Evolutionary conservation across 2,888 invertebrate species (phyloP).

Genomic region (Hirudinaria manillensis): DNA sequence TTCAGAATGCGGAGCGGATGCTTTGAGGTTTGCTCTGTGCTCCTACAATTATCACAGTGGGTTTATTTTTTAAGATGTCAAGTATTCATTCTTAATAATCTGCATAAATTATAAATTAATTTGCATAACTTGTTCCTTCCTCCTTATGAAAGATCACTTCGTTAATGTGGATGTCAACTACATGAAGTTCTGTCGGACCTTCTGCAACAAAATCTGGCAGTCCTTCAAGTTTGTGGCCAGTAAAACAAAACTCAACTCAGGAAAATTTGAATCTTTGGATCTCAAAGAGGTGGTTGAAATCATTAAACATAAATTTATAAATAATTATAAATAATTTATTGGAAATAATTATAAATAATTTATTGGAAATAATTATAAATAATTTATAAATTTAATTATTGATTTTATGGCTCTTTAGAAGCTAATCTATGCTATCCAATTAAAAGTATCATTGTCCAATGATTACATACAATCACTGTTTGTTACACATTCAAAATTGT

Average conservation of each 20-base stretch:
- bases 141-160: conserved; percentile 59
- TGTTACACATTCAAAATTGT: too few relatives aligned
- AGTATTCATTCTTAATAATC: not conserved
- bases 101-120: conserved; percentile 9
- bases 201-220: conserved; percentile 94
- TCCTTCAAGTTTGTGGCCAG: conserved; percentile 58
- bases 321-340: too few relatives aligned
- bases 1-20: conserved; percentile 90
- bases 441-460: too few relatives aligned
- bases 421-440: too few relatives aligned
- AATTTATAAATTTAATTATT: too few relatives aligned
- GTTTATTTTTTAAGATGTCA: conserved; percentile 10
- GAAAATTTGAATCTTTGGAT: not conserved
- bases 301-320: too few relatives aligned
- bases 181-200: conserved; percentile 85
- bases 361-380: too few relatives aligned
- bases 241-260: not conserved
- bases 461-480: too few relatives aligned
- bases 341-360: too few relatives aligned
- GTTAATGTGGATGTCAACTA: conserved; percentile 89
- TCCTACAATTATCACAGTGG: conserved; percentile 67
- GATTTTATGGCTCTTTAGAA: too few relatives aligned
- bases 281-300: too few relatives aligned
- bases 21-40: conserved; percentile 78
- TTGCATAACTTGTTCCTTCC: not conserved